Evolutionary conservation across 2,113 vertebrate species (phyloP).

Genomic region (Motacilla alba): DNA sequence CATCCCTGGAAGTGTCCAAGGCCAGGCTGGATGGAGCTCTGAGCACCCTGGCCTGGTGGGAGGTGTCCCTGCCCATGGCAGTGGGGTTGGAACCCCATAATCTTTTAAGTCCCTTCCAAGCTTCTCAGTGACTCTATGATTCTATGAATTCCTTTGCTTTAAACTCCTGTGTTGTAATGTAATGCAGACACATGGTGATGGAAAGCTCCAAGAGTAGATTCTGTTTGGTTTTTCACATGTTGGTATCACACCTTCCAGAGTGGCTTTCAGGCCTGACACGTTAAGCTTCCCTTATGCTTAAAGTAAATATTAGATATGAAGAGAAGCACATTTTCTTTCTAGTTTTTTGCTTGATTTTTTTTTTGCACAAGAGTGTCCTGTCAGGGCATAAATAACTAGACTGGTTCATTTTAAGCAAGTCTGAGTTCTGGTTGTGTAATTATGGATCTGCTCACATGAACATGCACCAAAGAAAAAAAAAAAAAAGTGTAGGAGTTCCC

Average conservation of each 20-base stretch:
- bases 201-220: not conserved
- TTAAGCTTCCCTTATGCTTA: not conserved
- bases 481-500: not conserved
- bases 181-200: not conserved
- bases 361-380: not conserved
- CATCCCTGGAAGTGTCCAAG: not conserved
- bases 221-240: not conserved
- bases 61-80: not conserved
- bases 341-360: not conserved
- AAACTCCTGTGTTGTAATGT: not conserved
- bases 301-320: not conserved
- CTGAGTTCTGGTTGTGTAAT: conserved; percentile 20
- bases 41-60: not conserved
- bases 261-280: not conserved
- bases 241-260: not conserved
- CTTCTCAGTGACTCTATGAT: not conserved
- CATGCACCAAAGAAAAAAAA: not conserved
- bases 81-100: not conserved
- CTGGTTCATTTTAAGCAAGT: not conserved
- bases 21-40: not conserved
- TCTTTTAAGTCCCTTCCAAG: not conserved
- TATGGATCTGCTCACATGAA: not conserved
- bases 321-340: not conserved
- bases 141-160: not conserved
- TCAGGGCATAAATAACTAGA: not conserved